These are phyloP conservation scores for Centropus bengalensis DNA, from an alignment of 2,113 vertebrate genomes.

Conservation along the genomic window DNA sequence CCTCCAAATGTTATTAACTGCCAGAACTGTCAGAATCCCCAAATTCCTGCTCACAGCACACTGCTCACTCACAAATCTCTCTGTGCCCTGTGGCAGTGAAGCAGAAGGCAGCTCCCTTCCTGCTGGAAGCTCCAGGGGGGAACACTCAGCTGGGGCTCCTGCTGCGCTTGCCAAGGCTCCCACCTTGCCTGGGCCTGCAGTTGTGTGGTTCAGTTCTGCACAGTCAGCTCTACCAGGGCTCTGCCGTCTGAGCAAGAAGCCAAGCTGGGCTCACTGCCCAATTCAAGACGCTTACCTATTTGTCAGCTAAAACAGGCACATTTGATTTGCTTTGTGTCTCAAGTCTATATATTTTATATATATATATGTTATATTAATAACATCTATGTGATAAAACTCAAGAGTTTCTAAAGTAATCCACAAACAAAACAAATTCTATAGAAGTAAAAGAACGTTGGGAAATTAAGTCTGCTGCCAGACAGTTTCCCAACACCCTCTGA, in stretches of 20 bases:
- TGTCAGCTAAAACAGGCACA: not conserved
- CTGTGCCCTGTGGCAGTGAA: not conserved
- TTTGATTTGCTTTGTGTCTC: not conserved
- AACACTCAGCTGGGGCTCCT: not conserved
- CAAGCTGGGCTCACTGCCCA: not conserved
- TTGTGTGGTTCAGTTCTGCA: not conserved
- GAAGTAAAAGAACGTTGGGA: not conserved
- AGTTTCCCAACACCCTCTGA: not conserved
- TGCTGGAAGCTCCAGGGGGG: not conserved
- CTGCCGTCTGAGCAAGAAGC: not conserved
- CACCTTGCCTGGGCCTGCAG: not conserved
- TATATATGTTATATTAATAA: no score
- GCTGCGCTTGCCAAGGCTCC: not conserved
- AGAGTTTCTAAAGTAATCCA: not conserved
- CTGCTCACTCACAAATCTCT: not conserved
- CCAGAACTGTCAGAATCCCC: not conserved
- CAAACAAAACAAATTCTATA: not conserved
- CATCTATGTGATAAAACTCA: not conserved
- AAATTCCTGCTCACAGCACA: not conserved
- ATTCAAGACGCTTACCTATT: not conserved
- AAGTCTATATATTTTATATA: not conserved
- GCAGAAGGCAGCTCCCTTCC: fast-evolving
- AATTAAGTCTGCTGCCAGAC: not conserved
- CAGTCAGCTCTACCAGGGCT: not conserved
- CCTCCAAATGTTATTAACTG: not conserved